These are phyloP conservation scores for Caenorhabditis inopinata DNA, from an alignment of 1,140 invertebrate species.

Conservation along the genomic window DNA sequence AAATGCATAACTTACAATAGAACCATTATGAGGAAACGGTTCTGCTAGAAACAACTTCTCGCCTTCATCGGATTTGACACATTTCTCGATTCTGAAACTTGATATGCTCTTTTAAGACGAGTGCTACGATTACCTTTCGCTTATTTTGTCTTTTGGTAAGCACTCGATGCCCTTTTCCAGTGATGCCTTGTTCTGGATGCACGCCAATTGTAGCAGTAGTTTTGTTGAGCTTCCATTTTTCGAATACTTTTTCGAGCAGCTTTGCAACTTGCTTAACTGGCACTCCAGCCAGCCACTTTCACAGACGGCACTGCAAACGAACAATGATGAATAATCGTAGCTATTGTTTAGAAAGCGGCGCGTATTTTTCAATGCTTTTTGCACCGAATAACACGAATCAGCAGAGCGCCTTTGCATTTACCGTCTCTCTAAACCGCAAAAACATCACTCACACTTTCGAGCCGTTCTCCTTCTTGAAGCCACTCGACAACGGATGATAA, in stretches of 20 bases:
- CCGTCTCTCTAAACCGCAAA: too few species aligned
- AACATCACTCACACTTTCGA: not conserved
- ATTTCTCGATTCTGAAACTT: not conserved
- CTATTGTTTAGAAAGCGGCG: too few species aligned
- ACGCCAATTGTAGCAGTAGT: not conserved
- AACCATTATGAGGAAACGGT: constrained; percentile 3
- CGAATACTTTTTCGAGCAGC: not conserved
- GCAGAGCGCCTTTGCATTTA: too few species aligned
- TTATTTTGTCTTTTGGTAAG: not conserved
- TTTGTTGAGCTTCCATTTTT: not conserved
- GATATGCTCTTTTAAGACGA: too few species aligned
- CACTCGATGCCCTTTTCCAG: not conserved
- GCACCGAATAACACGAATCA: too few species aligned
- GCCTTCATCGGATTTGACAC: not conserved
- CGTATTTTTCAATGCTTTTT: too few species aligned
- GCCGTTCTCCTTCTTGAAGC: not conserved
- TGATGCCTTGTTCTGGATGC: not conserved
- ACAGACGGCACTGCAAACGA: not conserved
- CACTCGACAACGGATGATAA: constrained; percentile 19
- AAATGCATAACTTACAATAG: not conserved
- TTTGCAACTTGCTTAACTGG: not conserved
- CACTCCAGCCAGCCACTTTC: not conserved
- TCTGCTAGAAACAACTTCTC: not conserved
- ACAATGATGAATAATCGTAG: not conserved
- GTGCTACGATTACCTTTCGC: not conserved